These are phyloP conservation scores for Geotrypetes seraphini DNA, from an alignment of 2,797 vertebrate genomes.

Conservation along the genomic window DNA sequence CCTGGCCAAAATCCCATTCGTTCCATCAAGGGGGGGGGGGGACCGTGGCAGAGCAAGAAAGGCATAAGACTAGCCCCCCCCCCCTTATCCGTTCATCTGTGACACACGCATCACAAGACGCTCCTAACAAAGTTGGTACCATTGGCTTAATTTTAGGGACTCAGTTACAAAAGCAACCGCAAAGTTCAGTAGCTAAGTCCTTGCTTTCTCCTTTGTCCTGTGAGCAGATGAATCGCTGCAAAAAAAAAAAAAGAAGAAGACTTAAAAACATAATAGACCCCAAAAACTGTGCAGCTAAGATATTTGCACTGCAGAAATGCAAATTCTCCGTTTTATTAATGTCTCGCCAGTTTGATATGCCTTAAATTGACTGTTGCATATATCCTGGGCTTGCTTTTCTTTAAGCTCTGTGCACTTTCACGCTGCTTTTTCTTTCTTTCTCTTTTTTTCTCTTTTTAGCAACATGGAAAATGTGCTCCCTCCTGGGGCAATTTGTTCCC, in stretches of 20 bases:
- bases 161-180: background rate
- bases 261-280: too few species aligned
- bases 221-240: conserved; percentile 24
- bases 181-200: background rate
- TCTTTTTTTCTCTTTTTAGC: too few species aligned
- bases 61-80: conserved; percentile 30
- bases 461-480: too few species aligned
- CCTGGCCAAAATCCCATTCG: conserved; percentile 49
- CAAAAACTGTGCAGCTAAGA: conserved; percentile 12
- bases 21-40: conserved; percentile 39
- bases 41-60: conserved; percentile 40
- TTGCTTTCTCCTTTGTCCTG: conserved; percentile 19
- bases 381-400: too few species aligned
- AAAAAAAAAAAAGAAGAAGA: too few species aligned
- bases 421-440: too few species aligned
- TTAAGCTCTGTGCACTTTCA: too few species aligned
- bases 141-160: background rate
- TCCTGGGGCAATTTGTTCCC: too few species aligned
- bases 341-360: too few species aligned
- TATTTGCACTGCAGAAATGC: fast-evolving
- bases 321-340: conserved; percentile 20
- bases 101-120: conserved; percentile 28
- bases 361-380: too few species aligned
- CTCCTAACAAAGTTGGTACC: conserved; percentile 4
- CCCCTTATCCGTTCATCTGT: conserved; percentile 16